Percentiles rank a stretch among this genome's conserved stretches.
These are phyloP conservation scores for Mallotus villosus DNA, from an alignment of 2,797 vertebrate genomes.

Conservation along the genomic window DNA sequence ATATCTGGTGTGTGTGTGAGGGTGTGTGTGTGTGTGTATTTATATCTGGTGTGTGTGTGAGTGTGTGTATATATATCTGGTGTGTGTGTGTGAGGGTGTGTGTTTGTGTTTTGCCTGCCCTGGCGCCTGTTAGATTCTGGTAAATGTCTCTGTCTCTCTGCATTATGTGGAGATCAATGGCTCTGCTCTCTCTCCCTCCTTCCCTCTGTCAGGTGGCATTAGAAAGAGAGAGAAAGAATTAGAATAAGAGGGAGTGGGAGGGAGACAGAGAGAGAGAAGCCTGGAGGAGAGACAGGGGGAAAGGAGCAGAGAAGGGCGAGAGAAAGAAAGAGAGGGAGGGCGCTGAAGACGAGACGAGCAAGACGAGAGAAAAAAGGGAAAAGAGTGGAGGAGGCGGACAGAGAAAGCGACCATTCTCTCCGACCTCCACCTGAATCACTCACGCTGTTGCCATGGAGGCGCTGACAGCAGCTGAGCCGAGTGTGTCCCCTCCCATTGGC, in stretches of 20 bases:
- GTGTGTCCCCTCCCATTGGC: conserved; percentile 63
- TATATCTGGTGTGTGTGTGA: conserved; percentile 18
- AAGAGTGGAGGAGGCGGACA: conserved; percentile 27
- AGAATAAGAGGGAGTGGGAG: conserved; percentile 5
- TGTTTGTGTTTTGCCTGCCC: conserved; percentile 33
- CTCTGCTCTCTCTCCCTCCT: conserved; percentile 34
- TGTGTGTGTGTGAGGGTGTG: conserved; percentile 38
- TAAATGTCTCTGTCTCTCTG: conserved; percentile 53
- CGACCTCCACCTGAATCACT: conserved; percentile 75
- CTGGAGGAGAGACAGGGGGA: conserved; percentile 33
- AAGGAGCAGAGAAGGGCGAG: conserved; percentile 43
- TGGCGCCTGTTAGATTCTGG: conserved; percentile 53
- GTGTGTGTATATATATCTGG: conserved; percentile 36
- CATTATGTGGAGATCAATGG: conserved; percentile 56
- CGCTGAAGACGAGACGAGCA: conserved; percentile 1
- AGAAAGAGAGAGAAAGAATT: conserved; percentile 42
- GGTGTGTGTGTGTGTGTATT: conserved; percentile 29
- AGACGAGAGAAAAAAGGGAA: conserved; percentile 30
- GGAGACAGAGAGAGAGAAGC: conserved; percentile 13
- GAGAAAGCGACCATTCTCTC: conserved; percentile 52
- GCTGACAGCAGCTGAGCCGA: conserved; percentile 68
- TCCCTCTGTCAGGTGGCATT: neutral
- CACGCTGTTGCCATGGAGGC: conserved; percentile 76
- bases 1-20: conserved; percentile 31
- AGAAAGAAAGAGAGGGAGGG: conserved; percentile 5